Conservation (phyloP, 2,113 vertebrate species). For the Oncorhynchus keta region DNA sequence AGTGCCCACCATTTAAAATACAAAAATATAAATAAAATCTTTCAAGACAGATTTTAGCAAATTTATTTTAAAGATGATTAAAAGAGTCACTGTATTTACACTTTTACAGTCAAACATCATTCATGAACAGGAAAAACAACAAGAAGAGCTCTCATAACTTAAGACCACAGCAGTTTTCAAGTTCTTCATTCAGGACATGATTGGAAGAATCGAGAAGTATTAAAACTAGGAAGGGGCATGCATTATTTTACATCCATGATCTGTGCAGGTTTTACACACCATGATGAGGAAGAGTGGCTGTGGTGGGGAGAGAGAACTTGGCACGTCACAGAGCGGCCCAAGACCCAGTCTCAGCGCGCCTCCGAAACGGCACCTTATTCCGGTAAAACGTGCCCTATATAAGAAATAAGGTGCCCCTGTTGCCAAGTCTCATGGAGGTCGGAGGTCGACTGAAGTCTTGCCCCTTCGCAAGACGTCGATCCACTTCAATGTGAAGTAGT, state of each 20-base stretch:
- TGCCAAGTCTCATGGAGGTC: constrained; percentile 63
- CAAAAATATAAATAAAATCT: not conserved
- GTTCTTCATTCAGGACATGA: constrained; percentile 56
- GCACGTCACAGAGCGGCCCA: constrained; percentile 70
- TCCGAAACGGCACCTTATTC: too few species aligned
- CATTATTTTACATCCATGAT: constrained; percentile 43
- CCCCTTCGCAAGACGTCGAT: constrained; percentile 55
- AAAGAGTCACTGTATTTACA: constrained; percentile 68
- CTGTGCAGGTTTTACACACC: constrained; percentile 54
- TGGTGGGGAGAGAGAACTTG: constrained; percentile 55
- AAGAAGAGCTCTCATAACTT: constrained; percentile 70
- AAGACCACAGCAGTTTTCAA: constrained; percentile 69
- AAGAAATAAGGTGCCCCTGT: too few species aligned
- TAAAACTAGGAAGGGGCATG: constrained; percentile 32
- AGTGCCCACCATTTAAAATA: not conserved
- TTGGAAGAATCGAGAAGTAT: constrained; percentile 30
- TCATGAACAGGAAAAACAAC: constrained; percentile 54
- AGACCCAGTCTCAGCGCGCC: constrained; percentile 56
- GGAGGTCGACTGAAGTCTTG: constrained; percentile 56
- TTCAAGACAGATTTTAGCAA: constrained; percentile 43
- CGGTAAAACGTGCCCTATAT: too few species aligned
- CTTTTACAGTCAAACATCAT: constrained; percentile 59
- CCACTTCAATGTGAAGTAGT: constrained; percentile 83
- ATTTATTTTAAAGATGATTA: constrained; percentile 77
- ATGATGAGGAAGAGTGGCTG: constrained; percentile 34